Percentiles rank a stretch among this genome's conserved stretches.
phyloP scores from a whole-genome alignment of 2,113 vertebrate species.

The Anser brachyrhynchus region DNA sequence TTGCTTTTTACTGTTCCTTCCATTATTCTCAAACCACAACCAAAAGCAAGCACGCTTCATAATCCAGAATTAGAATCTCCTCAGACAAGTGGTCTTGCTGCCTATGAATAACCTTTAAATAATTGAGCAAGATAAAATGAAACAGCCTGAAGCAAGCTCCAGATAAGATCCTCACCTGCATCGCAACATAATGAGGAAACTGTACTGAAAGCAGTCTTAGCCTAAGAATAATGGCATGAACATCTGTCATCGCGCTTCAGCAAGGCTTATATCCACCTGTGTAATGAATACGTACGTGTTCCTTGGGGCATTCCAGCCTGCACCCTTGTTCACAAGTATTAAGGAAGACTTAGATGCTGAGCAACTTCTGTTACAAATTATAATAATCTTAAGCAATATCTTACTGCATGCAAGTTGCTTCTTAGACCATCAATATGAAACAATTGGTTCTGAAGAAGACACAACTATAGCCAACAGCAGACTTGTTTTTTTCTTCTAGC shows the following conservation, averaged over 20 bases:
- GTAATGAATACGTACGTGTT: background rate
- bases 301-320: background rate
- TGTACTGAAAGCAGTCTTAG: background rate
- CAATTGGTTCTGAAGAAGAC: background rate
- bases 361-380: background rate
- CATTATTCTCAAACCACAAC: background rate
- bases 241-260: background rate
- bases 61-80: background rate
- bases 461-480: background rate
- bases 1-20: background rate
- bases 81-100: background rate
- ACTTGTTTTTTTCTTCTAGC: background rate
- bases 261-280: fast-evolving
- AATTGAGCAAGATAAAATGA: conserved; percentile 34
- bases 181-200: conserved; percentile 1
- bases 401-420: background rate
- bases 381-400: background rate
- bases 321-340: background rate
- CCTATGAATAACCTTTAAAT: conserved; percentile 11
- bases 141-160: background rate
- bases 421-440: background rate
- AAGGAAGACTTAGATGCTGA: background rate
- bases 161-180: background rate
- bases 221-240: background rate
- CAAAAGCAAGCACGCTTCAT: background rate